Percentiles rank a stretch among this genome's conserved stretches.
Conservation (phyloP, 2,113 vertebrate species). For the Tragelaphus scriptus region DNA sequence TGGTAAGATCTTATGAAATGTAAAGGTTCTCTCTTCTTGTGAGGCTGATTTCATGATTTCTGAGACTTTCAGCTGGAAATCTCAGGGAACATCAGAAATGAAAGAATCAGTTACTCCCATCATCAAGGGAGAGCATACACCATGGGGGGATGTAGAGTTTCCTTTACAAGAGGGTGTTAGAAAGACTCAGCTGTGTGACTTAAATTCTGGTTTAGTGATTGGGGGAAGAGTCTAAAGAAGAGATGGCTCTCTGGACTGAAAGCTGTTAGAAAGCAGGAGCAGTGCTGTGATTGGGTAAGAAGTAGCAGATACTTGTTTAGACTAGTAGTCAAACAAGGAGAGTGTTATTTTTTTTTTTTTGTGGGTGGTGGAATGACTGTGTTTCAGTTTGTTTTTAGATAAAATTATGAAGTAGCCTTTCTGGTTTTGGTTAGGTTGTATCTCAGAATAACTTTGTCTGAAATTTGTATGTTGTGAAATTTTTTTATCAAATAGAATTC, state of each 20-base stretch:
- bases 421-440: neutral
- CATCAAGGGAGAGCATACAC: neutral
- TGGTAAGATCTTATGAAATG: neutral
- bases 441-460: neutral
- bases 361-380: neutral
- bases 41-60: neutral
- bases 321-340: neutral
- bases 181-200: neutral
- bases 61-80: neutral
- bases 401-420: neutral
- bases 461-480: neutral
- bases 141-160: neutral
- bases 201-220: neutral
- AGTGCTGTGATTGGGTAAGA: neutral
- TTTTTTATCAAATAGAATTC: neutral
- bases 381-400: neutral
- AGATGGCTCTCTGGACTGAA: rapidly evolving
- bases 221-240: neutral
- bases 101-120: neutral
- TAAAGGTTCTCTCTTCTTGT: neutral
- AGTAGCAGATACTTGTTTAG: neutral
- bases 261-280: neutral
- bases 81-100: neutral
- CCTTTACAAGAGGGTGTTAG: neutral
- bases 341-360: neutral